Evolutionary conservation across 2,888 invertebrate species (phyloP).

Genomic region (Hyposoter dolosus): DNA sequence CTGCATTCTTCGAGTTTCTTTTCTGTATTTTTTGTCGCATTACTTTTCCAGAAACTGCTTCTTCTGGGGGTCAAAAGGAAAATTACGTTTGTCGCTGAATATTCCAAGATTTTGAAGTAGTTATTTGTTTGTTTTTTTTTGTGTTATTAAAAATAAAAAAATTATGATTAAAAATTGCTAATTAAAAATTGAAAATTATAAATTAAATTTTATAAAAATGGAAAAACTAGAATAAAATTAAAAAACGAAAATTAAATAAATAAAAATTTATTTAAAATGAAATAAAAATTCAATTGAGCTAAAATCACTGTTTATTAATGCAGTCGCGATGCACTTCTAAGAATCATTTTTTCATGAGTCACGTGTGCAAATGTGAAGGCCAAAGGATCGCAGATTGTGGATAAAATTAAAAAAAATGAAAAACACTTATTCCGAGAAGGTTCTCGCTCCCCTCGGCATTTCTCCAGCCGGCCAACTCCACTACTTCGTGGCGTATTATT

Average conservation of each 20-base stretch:
- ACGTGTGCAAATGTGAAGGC: constrained; percentile 75
- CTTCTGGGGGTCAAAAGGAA: background rate
- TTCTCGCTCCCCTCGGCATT: background rate
- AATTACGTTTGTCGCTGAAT: background rate
- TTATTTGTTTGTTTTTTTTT: background rate
- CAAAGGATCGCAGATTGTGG: background rate
- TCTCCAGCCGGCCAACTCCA: background rate
- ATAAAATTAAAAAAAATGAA: constrained; percentile 7
- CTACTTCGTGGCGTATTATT: background rate
- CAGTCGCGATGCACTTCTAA: background rate
- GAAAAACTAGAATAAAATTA: background rate
- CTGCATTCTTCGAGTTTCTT: background rate
- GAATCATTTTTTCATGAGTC: constrained; percentile 71
- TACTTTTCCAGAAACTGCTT: background rate
- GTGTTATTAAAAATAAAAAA: no score
- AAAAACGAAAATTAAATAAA: background rate
- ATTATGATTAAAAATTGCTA: no score
- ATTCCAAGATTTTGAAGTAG: background rate
- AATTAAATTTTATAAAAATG: background rate
- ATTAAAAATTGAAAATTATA: background rate
- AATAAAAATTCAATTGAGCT: background rate
- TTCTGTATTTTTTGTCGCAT: background rate
- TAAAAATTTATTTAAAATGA: no score
- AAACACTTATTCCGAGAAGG: background rate
- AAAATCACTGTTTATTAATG: background rate